Percentiles rank a stretch among this genome's conserved stretches.
These are phyloP conservation scores for Sesia apiformis DNA, from an alignment of 2,888 invertebrate species.

Conservation along the genomic window DNA sequence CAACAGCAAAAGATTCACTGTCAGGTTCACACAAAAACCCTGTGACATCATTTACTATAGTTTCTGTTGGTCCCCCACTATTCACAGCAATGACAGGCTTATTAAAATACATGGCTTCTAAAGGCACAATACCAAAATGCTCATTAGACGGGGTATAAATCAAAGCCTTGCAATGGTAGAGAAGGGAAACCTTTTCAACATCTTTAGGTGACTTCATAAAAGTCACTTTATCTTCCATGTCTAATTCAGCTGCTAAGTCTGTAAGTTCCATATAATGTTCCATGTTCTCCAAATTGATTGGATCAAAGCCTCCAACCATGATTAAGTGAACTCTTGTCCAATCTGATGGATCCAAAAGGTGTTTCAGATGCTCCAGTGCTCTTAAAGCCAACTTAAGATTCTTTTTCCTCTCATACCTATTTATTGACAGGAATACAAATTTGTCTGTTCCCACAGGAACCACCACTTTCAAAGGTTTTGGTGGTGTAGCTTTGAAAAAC, in stretches of 20 bases:
- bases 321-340: constrained; percentile 86
- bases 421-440: constrained; percentile 92
- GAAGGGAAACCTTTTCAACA: constrained; percentile 84
- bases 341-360: constrained; percentile 63
- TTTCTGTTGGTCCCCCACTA: constrained; percentile 97
- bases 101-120: constrained; percentile 96
- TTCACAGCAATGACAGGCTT: constrained; percentile 97
- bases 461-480: constrained; percentile 65
- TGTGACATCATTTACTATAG: constrained; percentile 85
- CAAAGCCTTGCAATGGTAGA: constrained; percentile 85
- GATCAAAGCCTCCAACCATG: constrained; percentile 97
- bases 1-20: constrained; percentile 82
- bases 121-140: constrained; percentile 99
- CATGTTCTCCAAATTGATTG: constrained; percentile 89
- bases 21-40: constrained; percentile 85
- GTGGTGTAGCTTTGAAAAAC: constrained; percentile 74
- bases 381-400: constrained; percentile 90
- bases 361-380: constrained; percentile 81
- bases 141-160: constrained; percentile 97
- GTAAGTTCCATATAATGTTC: constrained; percentile 87
- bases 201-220: constrained; percentile 93
- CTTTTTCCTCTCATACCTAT: constrained; percentile 98
- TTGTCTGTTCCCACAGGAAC: constrained; percentile 71
- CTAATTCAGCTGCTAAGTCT: constrained; percentile 76
- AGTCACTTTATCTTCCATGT: constrained; percentile 81